These are phyloP conservation scores for Ceryle rudis DNA, from an alignment of 2,797 vertebrate species.

Conservation along the genomic window DNA sequence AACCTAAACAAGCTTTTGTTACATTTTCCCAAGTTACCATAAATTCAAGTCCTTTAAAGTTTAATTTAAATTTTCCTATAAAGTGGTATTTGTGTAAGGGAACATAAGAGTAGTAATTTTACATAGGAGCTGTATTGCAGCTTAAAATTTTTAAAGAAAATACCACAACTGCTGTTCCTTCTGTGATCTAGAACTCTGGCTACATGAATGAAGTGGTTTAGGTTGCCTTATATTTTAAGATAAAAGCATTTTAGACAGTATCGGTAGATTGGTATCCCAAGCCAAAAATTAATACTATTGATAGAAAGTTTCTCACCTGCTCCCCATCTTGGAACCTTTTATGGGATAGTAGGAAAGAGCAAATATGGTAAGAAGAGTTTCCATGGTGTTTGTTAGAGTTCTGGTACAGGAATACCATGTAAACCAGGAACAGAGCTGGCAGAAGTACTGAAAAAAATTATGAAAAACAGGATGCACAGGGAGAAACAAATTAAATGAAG, in stretches of 20 bases:
- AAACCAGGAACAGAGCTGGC: conserved; percentile 97
- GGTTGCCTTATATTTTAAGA: background rate
- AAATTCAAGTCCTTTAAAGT: background rate
- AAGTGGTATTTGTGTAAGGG: background rate
- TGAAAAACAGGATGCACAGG: background rate
- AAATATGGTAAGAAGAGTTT: conserved; percentile 87
- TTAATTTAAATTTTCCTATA: background rate
- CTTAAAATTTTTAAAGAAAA: background rate
- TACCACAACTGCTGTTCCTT: background rate
- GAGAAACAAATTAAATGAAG: background rate
- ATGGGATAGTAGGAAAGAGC: conserved; percentile 91
- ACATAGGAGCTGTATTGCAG: background rate
- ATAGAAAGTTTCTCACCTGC: conserved; percentile 82
- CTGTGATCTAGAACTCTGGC: background rate
- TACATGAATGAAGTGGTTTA: background rate
- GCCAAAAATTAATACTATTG: background rate
- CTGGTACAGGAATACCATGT: conserved; percentile 96
- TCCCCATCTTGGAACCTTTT: conserved; percentile 82
- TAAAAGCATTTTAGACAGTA: background rate
- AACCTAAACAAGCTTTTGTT: background rate
- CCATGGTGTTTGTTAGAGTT: conserved; percentile 95
- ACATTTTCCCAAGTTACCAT: background rate
- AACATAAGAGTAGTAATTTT: background rate
- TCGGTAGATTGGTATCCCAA: background rate
- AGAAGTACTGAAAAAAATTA: conserved; percentile 85